Conservation (phyloP, 2,113 vertebrate species). For the Pomatorhinus ruficollis region DNA sequence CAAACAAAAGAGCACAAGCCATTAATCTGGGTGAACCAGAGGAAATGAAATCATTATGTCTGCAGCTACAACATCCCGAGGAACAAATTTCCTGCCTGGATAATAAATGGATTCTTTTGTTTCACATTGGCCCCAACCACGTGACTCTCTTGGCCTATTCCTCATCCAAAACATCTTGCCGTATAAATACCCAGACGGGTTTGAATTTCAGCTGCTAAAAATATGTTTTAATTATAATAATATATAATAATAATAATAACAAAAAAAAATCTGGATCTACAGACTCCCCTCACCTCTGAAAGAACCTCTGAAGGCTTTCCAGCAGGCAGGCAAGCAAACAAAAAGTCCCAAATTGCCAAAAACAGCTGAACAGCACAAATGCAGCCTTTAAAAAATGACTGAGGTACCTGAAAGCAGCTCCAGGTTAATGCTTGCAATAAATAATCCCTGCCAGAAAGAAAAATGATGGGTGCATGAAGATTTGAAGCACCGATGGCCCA, state of each 20-base stretch:
- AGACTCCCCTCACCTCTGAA: background rate
- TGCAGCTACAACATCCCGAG: constrained; percentile 77
- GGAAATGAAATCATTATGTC: constrained; percentile 86
- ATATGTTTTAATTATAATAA: constrained; percentile 62
- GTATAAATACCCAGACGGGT: constrained; percentile 72
- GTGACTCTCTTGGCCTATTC: constrained; percentile 70
- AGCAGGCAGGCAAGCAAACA: background rate
- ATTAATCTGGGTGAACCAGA: constrained; percentile 76
- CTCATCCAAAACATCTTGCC: constrained; percentile 73
- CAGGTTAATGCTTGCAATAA: background rate
- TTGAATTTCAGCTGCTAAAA: constrained; percentile 69
- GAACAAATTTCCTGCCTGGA: constrained; percentile 84
- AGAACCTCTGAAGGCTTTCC: constrained; percentile 22
- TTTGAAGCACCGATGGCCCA: background rate
- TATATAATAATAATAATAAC: constrained; percentile 32
- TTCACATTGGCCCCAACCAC: constrained; percentile 64
- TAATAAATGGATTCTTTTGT: constrained; percentile 85
- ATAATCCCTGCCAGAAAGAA: background rate
- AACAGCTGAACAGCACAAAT: background rate
- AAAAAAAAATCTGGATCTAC: background rate
- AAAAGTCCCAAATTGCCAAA: background rate
- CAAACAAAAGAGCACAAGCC: constrained; percentile 63
- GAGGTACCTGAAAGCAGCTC: background rate
- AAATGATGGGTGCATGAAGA: background rate
- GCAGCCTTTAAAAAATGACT: background rate